Percentiles rank a stretch among this genome's conserved stretches.
phyloP scores from a whole-genome alignment of 2,113 vertebrate species.

The Clarias gariepinus region DNA sequence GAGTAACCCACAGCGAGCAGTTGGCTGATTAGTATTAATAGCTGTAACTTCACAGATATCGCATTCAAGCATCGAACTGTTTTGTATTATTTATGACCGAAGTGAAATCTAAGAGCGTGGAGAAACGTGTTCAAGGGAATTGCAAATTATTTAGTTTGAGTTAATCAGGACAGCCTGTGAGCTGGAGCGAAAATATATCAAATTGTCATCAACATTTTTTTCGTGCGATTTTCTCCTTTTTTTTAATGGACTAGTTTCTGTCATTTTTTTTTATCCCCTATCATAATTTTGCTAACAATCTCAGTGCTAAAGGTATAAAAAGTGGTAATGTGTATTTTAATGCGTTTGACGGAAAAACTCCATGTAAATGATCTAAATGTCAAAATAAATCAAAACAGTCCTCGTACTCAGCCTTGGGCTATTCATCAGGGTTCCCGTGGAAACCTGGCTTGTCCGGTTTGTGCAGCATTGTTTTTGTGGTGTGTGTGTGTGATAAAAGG shows the following conservation, averaged over 20 bases:
- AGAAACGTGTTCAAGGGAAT: slow-evolving; percentile 57
- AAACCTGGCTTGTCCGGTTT: slow-evolving; percentile 91
- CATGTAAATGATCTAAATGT: background rate
- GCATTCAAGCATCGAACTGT: slow-evolving; percentile 72
- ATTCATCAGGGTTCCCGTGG: slow-evolving; percentile 80
- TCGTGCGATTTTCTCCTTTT: background rate
- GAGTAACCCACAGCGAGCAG: slow-evolving; percentile 63
- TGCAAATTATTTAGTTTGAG: slow-evolving; percentile 65
- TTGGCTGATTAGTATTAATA: slow-evolving; percentile 78
- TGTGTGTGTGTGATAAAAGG: slow-evolving; percentile 85
- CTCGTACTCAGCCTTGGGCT: slow-evolving; percentile 81
- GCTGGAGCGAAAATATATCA: background rate
- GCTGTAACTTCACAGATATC: slow-evolving; percentile 72
- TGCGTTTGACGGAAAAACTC: background rate
- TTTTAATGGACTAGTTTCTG: background rate
- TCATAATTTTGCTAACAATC: background rate
- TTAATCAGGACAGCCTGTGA: slow-evolving; percentile 1
- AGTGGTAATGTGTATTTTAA: background rate
- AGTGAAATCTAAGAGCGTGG: slow-evolving; percentile 64
- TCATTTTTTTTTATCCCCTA: background rate
- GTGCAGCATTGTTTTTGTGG: slow-evolving; percentile 87
- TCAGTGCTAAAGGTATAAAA: background rate
- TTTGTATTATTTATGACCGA: slow-evolving; percentile 75
- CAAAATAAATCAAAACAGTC: background rate
- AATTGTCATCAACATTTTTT: background rate